phyloP scores from a whole-genome alignment of 2,888 invertebrate species.

The Calliphora vomitoria region DNA sequence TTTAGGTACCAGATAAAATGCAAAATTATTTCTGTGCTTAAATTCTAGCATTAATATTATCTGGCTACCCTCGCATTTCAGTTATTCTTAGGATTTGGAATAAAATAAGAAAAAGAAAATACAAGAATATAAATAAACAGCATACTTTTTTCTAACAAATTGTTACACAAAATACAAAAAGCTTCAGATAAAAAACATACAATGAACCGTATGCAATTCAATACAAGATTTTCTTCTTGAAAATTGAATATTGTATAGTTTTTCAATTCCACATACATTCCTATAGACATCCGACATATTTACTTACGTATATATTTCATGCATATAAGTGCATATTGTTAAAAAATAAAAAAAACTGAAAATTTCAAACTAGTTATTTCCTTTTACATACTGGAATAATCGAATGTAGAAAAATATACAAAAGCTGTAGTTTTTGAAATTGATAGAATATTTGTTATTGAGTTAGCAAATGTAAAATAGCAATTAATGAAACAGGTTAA shows the following conservation, averaged over 20 bases:
- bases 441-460: neutral
- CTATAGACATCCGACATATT: neutral
- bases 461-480: neutral
- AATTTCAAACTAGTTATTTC: neutral
- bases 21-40: too few species aligned
- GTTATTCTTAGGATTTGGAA: neutral
- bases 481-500: too few species aligned
- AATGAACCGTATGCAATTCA: constrained; percentile 38
- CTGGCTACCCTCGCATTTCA: constrained; percentile 13
- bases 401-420: neutral
- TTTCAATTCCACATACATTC: constrained; percentile 14
- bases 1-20: neutral
- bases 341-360: too few species aligned
- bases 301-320: neutral
- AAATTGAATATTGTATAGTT: constrained; percentile 35
- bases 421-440: neutral
- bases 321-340: too few species aligned
- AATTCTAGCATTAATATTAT: neutral
- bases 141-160: constrained; percentile 54
- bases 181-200: neutral
- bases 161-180: constrained; percentile 31
- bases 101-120: neutral
- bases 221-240: constrained; percentile 33
- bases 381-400: neutral
- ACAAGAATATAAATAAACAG: constrained; percentile 44